Evolutionary conservation across 2,888 invertebrate genomes (phyloP).

Genomic region (Physocephala rufipes): DNA sequence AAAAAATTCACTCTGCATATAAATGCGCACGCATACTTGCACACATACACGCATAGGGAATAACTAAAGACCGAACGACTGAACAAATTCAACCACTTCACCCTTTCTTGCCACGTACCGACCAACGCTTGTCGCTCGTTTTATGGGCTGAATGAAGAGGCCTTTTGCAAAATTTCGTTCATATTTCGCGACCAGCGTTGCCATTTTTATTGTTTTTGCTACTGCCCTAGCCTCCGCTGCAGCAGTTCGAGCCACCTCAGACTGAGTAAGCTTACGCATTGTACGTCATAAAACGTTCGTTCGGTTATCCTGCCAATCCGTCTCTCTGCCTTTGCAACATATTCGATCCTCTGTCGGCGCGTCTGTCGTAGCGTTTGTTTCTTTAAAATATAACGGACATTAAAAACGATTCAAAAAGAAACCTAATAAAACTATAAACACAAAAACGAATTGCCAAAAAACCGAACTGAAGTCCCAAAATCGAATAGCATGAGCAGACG

Average conservation of each 20-base stretch:
- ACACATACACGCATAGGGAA: too few species aligned
- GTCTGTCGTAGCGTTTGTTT: not conserved
- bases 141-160: not conserved
- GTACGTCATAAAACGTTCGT: not conserved
- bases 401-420: conserved; percentile 21
- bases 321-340: too few species aligned
- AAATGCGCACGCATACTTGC: too few species aligned
- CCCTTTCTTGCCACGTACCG: too few species aligned
- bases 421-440: conserved; percentile 19
- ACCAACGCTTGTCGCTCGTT: too few species aligned
- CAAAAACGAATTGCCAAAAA: conserved; percentile 17
- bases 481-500: not conserved
- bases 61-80: too few species aligned
- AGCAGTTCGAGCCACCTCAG: not conserved
- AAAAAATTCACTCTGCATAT: too few species aligned
- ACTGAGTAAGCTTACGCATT: not conserved
- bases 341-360: too few species aligned
- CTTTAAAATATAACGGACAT: conserved; percentile 4
- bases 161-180: too few species aligned
- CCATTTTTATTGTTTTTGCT: not conserved
- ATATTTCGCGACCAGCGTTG: not conserved
- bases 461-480: not conserved
- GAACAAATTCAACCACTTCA: not conserved
- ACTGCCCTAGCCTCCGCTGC: not conserved
- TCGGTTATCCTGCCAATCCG: too few species aligned